Evolutionary conservation across 2,797 vertebrate genomes (phyloP).

Genomic region (Rhinophrynus dorsalis): DNA sequence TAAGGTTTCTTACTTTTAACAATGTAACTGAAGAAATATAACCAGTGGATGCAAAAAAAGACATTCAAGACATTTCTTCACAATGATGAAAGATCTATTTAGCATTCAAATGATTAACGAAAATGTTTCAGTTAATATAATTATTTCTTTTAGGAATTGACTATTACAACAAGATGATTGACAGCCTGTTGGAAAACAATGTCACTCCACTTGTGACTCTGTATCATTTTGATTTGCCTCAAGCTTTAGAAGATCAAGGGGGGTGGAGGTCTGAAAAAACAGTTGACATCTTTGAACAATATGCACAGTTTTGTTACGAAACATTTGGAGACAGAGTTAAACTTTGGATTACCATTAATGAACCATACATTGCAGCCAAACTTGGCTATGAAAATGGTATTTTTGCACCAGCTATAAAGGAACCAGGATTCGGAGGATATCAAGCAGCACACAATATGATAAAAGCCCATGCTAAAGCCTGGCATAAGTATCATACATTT

Average conservation of each 20-base stretch:
- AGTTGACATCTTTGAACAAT: constrained; percentile 66
- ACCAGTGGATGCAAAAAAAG: too few species aligned
- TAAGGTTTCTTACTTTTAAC: too few species aligned
- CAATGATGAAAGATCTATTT: too few species aligned
- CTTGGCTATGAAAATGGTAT: constrained; percentile 65
- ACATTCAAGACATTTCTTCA: too few species aligned
- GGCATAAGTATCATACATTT: constrained; percentile 72
- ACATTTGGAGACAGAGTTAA: constrained; percentile 78
- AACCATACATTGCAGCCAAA: constrained; percentile 67
- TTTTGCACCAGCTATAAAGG: constrained; percentile 68
- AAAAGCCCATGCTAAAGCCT: constrained; percentile 73
- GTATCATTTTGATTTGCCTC: constrained; percentile 79
- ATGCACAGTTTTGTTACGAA: constrained; percentile 77
- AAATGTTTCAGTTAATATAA: too few species aligned
- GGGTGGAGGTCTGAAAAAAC: constrained; percentile 70
- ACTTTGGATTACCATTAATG: constrained; percentile 81
- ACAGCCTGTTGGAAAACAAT: constrained; percentile 67
- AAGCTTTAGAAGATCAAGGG: constrained; percentile 74
- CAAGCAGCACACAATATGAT: constrained; percentile 73
- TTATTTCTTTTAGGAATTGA: constrained; percentile 62
- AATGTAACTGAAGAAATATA: too few species aligned
- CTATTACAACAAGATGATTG: constrained; percentile 81
- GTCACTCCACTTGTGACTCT: constrained; percentile 75
- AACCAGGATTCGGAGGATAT: constrained; percentile 67
- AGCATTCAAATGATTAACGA: too few species aligned